Base-by-base conservation (phyloP, 2,113 vertebrate species). In the Epinephelus fuscoguttatus region DNA sequence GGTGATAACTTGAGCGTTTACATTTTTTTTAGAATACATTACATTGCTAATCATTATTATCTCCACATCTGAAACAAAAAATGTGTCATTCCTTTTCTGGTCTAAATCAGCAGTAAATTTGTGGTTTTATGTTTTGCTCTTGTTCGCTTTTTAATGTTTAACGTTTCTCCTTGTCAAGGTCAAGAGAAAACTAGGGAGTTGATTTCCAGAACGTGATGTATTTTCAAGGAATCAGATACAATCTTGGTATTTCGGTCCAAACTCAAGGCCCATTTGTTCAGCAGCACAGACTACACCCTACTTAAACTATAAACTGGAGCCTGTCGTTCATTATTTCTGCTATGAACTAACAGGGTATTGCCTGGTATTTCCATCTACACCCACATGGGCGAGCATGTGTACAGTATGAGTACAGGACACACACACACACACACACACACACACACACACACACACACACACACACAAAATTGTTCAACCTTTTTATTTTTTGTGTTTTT, bases 211-310 rank as follows among this genome's bases (percentile, higher is more conserved):
- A 62, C 1, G 5, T 78, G 75, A 75, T 53, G 19, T 57, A 83
- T 70, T 89, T 74, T 82, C 61, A 76, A 53, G 56, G 63, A n/a
- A 66, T 73, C 53, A 53, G 92, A 91, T 86, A 80, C 70, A 81
- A 92, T 90, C 80, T 89, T 77, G 47, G 47, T 67, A 19, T 66
- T 91, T 80, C 33, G 50, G 23, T 80, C 45, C 60, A 81, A 85
- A 70, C 47, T 74, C 17, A 9, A 62, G 79, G 74, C 27, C 67
- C 59, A 79, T 88, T 87, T 75, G 66, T 78, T 89, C 37, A n/a
- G 57, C 23, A 27, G 57, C 23, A 27, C 64, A 76, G 76, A 60
- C 84, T 66, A 72, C 64, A 37, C 80, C 59, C 88, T 78, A 30
- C 18, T 80, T 60, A 59, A 83, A 82, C 33, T 47, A 70, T 47